phyloP scores from a whole-genome alignment of 2,113 vertebrate species.

The Siniperca knerii region DNA sequence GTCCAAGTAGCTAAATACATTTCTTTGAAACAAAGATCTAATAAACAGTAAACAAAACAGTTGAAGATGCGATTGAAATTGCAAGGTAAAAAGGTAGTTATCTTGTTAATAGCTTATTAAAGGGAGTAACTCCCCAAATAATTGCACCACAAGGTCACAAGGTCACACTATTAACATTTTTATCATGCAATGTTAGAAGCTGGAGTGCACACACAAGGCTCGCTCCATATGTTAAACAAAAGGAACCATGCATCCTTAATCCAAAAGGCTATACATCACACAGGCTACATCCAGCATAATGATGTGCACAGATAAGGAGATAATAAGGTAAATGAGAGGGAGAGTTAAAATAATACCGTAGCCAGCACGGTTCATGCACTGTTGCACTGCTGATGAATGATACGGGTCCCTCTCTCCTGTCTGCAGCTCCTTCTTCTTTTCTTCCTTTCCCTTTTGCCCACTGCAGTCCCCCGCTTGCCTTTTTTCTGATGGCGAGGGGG shows the following conservation, averaged over 20 bases:
- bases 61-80: neutral
- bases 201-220: conserved; percentile 33
- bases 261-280: conserved; percentile 78
- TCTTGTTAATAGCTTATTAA: neutral
- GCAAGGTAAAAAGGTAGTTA: neutral
- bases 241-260: conserved; percentile 70
- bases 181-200: conserved; percentile 7
- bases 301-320: conserved; percentile 78
- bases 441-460: conserved; percentile 15
- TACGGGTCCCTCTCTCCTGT: conserved; percentile 52
- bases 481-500: neutral
- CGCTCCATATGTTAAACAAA: conserved; percentile 72
- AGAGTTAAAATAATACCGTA: conserved; percentile 77
- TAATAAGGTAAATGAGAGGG: conserved; percentile 81
- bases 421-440: conserved; percentile 42
- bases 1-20: neutral
- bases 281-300: conserved; percentile 69
- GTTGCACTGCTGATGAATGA: conserved; percentile 77
- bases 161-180: conserved; percentile 37
- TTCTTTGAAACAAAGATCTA: neutral
- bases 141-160: conserved; percentile 25
- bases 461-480: neutral
- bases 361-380: conserved; percentile 72
- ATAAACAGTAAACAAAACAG: conserved; percentile 13
- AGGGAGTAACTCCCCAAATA: neutral